phyloP scores from a whole-genome alignment of 2,888 invertebrate genomes.

The Limnephilus marmoratus region DNA sequence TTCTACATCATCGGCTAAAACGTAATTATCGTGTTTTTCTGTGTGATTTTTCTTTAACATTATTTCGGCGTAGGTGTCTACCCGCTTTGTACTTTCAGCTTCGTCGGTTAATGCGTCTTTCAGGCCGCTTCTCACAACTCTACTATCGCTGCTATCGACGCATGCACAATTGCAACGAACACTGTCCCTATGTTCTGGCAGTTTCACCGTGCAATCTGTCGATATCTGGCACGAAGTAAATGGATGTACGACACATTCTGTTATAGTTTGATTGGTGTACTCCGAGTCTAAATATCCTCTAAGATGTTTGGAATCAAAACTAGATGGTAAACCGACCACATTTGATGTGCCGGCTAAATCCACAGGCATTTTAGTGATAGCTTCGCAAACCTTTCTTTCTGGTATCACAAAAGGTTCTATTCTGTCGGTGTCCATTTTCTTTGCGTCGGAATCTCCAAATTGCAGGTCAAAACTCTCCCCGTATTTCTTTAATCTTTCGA shows the following conservation, averaged over 20 bases:
- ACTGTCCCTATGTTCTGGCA: slow-evolving; percentile 35
- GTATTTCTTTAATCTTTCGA: slow-evolving; percentile 55
- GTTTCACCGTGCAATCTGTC: slow-evolving; percentile 57
- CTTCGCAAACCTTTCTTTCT: not conserved
- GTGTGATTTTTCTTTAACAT: not conserved
- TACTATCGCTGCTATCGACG: not conserved
- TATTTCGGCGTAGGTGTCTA: not conserved
- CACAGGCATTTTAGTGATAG: not conserved
- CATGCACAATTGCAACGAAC: slow-evolving; percentile 20
- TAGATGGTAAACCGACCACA: not conserved
- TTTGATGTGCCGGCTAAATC: not conserved
- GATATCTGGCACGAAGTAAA: slow-evolving; percentile 42
- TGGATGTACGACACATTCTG: slow-evolving; percentile 41
- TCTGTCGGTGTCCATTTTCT: slow-evolving; percentile 29
- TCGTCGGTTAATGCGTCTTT: not conserved
- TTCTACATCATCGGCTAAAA: not conserved
- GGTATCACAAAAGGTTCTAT: slow-evolving; percentile 4
- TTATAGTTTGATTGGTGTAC: slow-evolving; percentile 36
- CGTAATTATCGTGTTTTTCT: not conserved
- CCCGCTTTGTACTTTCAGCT: not conserved
- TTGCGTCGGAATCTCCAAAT: slow-evolving; percentile 24
- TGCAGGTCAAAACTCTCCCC: slow-evolving; percentile 55
- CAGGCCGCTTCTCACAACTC: not conserved
- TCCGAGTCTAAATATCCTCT: slow-evolving; percentile 72
- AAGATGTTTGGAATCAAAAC: slow-evolving; percentile 70